Conservation (phyloP, 2,113 vertebrate genomes). For the Oreotrochilus melanogaster region DNA sequence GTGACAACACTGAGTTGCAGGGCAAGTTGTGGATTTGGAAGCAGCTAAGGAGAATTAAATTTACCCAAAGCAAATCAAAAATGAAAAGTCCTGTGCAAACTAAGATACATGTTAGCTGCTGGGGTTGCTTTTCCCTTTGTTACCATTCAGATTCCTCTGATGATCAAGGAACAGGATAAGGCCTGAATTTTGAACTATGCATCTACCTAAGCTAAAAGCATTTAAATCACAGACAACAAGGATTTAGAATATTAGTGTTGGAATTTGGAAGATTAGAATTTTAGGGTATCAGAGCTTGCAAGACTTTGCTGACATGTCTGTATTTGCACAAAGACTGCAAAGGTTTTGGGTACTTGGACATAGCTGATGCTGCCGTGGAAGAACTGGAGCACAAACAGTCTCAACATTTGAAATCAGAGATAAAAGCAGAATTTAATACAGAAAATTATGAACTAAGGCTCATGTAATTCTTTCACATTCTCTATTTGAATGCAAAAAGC, state of each 20-base stretch:
- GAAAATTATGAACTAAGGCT: not conserved
- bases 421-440: not conserved
- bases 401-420: not conserved
- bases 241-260: not conserved
- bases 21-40: slow-evolving; percentile 37
- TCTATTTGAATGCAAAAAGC: not conserved
- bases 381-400: not conserved
- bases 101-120: not conserved
- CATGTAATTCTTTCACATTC: not conserved
- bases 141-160: not conserved
- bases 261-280: no score
- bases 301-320: not conserved
- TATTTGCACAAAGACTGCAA: not conserved
- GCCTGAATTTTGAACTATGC: not conserved
- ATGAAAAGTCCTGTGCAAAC: not conserved
- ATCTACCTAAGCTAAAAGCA: not conserved
- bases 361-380: not conserved
- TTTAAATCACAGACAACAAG: not conserved
- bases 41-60: slow-evolving; percentile 45
- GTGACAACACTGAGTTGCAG: slow-evolving; percentile 21
- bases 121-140: not conserved
- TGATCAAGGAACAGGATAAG: not conserved
- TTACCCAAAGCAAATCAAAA: slow-evolving; percentile 5
- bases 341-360: not conserved
- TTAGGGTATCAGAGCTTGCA: not conserved